Evolutionary conservation across 2,797 vertebrate species (phyloP).

Genomic region (Arrhamphus sclerolepis): DNA sequence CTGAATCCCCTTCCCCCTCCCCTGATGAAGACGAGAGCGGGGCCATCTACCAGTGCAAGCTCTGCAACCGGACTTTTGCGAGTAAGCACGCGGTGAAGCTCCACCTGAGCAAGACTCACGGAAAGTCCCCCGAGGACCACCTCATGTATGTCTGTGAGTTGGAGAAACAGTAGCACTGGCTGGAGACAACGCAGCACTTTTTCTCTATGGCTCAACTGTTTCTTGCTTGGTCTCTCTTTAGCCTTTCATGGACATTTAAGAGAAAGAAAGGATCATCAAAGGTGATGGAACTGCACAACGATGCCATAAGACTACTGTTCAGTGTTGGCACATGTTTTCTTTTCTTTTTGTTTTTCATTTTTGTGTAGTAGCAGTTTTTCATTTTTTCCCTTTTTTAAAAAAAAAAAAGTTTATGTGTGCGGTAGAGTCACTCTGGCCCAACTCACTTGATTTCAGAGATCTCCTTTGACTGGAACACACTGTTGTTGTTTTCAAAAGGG

Average conservation of each 20-base stretch:
- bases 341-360: conserved; percentile 70
- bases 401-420: conserved; percentile 56
- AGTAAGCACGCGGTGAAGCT: conserved; percentile 99
- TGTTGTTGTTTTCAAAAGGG: conserved; percentile 62
- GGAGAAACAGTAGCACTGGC: conserved; percentile 94
- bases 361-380: conserved; percentile 63
- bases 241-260: conserved; percentile 79
- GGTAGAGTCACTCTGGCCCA: conserved; percentile 65
- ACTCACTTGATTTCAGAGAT: conserved; percentile 74
- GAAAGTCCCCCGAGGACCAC: conserved; percentile 98
- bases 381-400: no score
- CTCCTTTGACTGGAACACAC: conserved; percentile 61
- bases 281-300: conserved; percentile 86
- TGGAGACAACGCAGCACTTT: conserved; percentile 74
- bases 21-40: conserved; percentile 91
- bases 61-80: conserved; percentile 99
- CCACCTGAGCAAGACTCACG: conserved; percentile 99
- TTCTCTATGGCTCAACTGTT: conserved; percentile 63
- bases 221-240: conserved; percentile 64
- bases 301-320: conserved; percentile 92
- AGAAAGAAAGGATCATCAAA: conserved; percentile 67
- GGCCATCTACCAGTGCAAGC: conserved; percentile 94
- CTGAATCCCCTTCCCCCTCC: conserved; percentile 82
- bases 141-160: conserved; percentile 96
- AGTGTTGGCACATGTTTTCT: conserved; percentile 94